Conservation (phyloP, 2,888 invertebrate species). For the Orthonychiurus folsomi region DNA sequence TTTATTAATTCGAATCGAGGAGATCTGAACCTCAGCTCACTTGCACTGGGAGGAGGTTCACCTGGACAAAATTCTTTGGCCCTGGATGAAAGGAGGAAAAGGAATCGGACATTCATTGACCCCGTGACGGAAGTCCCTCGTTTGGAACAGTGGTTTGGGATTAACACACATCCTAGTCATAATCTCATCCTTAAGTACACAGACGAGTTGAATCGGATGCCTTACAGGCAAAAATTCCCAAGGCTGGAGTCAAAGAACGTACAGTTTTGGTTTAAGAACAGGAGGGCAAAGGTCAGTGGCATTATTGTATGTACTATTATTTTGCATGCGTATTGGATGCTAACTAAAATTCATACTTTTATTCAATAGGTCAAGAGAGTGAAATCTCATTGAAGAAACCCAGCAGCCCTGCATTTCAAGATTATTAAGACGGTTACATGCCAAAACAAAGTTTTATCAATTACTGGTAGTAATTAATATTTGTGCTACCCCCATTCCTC, state of each 20-base stretch:
- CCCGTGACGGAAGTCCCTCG: slow-evolving; percentile 95
- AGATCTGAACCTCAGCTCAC: slow-evolving; percentile 26
- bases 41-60: slow-evolving; percentile 29
- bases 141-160: slow-evolving; percentile 88
- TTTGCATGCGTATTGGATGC: no score
- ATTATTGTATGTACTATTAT: no score
- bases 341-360: no score
- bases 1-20: slow-evolving; percentile 38
- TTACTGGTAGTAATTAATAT: no score
- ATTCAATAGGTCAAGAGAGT: no score
- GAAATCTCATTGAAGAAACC: no score
- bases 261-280: slow-evolving; percentile 99
- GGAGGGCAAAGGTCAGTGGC: slow-evolving; percentile 97
- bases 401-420: no score
- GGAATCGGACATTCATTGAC: slow-evolving; percentile 97
- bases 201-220: slow-evolving; percentile 91
- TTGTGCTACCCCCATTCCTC: no score
- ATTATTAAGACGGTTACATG: no score
- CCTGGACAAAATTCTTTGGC: slow-evolving; percentile 26
- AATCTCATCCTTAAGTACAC: slow-evolving; percentile 93
- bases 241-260: slow-evolving; percentile 98
- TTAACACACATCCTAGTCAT: slow-evolving; percentile 97
- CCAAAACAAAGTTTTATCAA: no score
- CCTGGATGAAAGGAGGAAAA: slow-evolving; percentile 69
- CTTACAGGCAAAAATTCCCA: slow-evolving; percentile 95